These are phyloP conservation scores for Tenualosa thibaudeaui DNA, from an alignment of 2,797 vertebrate species.

Conservation along the genomic window DNA sequence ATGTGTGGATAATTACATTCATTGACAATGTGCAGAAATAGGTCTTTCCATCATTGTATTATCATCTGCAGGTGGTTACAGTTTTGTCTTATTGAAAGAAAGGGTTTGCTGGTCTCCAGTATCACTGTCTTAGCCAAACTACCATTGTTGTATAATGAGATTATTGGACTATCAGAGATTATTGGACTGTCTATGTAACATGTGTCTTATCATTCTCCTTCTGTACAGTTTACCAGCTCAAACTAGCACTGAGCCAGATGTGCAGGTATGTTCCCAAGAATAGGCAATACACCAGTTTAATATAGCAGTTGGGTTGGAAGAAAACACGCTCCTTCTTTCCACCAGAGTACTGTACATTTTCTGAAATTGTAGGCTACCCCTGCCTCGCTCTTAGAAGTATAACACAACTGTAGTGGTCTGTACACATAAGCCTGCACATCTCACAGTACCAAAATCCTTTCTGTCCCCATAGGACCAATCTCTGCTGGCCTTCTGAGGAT, in stretches of 20 bases:
- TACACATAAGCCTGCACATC: too few species aligned
- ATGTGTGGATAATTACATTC: not conserved
- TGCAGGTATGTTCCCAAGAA: not conserved
- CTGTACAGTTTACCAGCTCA: not conserved
- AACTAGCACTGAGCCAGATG: not conserved
- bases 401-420: too few species aligned
- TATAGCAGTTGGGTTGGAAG: too few species aligned
- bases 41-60: not conserved
- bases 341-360: too few species aligned
- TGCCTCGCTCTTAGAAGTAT: too few species aligned
- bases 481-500: not conserved
- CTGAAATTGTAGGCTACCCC: too few species aligned
- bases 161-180: not conserved
- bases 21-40: not conserved
- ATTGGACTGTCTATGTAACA: not conserved
- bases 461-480: not conserved
- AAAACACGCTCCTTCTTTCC: too few species aligned
- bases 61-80: not conserved
- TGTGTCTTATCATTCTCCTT: not conserved
- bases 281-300: not conserved
- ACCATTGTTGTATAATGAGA: not conserved
- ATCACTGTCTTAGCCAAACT: not conserved
- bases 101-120: not conserved
- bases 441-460: not conserved
- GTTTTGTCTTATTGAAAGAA: not conserved